phyloP scores from a whole-genome alignment of 2,113 vertebrate genomes.

The Alligator sinensis region DNA sequence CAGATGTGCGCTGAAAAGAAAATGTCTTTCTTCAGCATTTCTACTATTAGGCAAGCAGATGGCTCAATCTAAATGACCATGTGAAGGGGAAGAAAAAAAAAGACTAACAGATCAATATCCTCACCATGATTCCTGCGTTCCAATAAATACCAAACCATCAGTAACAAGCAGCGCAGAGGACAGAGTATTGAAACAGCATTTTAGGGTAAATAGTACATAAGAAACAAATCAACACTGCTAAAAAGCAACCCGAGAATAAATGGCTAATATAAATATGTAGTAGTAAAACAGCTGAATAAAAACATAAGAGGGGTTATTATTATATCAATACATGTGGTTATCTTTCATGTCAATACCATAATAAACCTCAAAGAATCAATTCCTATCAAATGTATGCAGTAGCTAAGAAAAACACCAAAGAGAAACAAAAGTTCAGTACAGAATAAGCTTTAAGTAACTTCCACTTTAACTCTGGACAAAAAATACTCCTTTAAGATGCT shows the following conservation, averaged over 20 bases:
- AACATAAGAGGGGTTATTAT: not conserved
- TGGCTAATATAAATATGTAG: not conserved
- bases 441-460: not conserved
- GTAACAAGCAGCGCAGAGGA: not conserved
- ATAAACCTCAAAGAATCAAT: not conserved
- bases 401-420: not conserved
- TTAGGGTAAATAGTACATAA: constrained; percentile 35
- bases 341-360: not conserved
- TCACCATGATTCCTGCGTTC: constrained; percentile 33
- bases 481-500: not conserved
- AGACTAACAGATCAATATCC: constrained; percentile 26
- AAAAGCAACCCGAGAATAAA: constrained; percentile 46
- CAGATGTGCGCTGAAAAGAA: not conserved
- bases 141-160: constrained; percentile 59
- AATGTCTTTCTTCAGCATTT: constrained; percentile 24
- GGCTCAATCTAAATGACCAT: constrained; percentile 58
- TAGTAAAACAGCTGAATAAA: constrained; percentile 17
- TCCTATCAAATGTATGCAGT: not conserved
- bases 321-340: not conserved
- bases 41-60: constrained; percentile 44
- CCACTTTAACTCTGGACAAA: not conserved
- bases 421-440: not conserved
- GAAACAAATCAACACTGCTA: not conserved
- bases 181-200: not conserved
- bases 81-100: not conserved